Base-by-base conservation (phyloP, 2,888 invertebrate species). In the Eurytoma adleriae region DNA sequence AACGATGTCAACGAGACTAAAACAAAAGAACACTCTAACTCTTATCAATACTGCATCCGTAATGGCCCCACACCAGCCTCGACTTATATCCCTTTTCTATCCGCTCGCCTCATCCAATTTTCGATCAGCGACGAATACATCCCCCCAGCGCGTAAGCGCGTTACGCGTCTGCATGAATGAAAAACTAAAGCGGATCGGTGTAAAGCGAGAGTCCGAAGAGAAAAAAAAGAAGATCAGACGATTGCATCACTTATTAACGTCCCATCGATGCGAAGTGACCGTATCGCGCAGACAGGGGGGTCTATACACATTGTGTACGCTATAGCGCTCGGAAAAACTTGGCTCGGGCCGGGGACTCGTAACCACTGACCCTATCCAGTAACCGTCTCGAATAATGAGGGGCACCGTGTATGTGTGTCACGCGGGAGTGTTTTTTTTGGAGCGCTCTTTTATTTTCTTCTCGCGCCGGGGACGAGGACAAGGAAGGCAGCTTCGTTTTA, bases 341-440 rank as follows among this genome's bases (percentile, higher is more conserved):
- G 61, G 61, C 40, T 64, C 18, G 64, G 0, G 14, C 3, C n/a
- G 14, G 54, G 3, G 3, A n/a, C 61, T 61, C 54, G 10, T 40
- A 40, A 16, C 7, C 16, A 30, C 62, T 79, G 76, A 77, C 80
- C 80, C 76, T 80, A 76, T 68, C 68, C 80, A 24, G 24, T 24
- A 72, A 80, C 80, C 77, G 62, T 72, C 77, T 77, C 64, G 14
- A 50, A 80, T 76, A 68, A 50, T 20, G 30, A 48, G 52, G 10
- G 48, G 10, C 40, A 27, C 40, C 40, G 24, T 66, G 30, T 61
- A 62, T 27, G 52, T 59, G 59, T 69, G 48, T 56, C 30, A 69
- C 50, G 7, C 4, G 40, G 40, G 40, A 40, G 40, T 1, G 24
- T 24, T 7, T 40, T 40, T 30, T 40, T 40, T 40, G 7, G 4